Evolutionary conservation across 2,797 vertebrate species (phyloP), one percentile per base, ranked within the genome.

Genomic region (Phoxinus dragarum): DNA sequence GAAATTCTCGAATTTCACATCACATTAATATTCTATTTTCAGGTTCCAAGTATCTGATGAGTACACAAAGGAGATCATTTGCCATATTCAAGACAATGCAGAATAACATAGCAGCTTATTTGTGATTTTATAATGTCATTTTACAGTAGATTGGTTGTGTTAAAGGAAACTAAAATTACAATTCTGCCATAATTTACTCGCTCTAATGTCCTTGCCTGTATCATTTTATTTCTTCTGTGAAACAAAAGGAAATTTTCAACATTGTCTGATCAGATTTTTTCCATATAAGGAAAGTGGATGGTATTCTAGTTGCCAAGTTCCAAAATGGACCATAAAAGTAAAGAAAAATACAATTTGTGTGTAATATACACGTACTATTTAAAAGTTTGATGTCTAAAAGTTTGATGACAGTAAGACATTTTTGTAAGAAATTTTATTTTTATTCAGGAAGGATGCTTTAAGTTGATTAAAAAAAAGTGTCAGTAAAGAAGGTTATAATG

Each of bases 1-100:
- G 86, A 90, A 84, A 89, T 79, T 86, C 84, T 52, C 59, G 12
- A 14, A 80, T 61, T 61, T 79, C 16, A 72, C 42, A 61, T 77
- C 31, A 34, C 34, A 67, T 54, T 52, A 17, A 73, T 42, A 59
- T 47, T 44, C 36, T 27, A 27, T 27, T 27, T 27, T 27, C 19
- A 9, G 42, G 80, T 42, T 71, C 17, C 36, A 38, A 81, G 64
- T 17, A 36, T 36, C 36, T 68, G 7, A 80, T 80, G 64, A 38
- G 44, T n/a, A 10, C 34, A 52, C 17, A 10, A 38, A 56, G 1
- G 21, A 47, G 17, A 31, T 6, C 16, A 80, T 23, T 34, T 36
- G 19, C 17, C 10, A 67, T 80, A 68, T 38, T n/a, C 44, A 80
- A 80, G 19, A 36, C 6, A 27, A 42, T 61, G 14, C 36, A 27